A percentile compares a stretch with the other conserved stretches of the same genome.
These are phyloP conservation scores for Rhynchotus rufescens DNA, from an alignment of 2,797 vertebrate genomes.

Conservation along the genomic window DNA sequence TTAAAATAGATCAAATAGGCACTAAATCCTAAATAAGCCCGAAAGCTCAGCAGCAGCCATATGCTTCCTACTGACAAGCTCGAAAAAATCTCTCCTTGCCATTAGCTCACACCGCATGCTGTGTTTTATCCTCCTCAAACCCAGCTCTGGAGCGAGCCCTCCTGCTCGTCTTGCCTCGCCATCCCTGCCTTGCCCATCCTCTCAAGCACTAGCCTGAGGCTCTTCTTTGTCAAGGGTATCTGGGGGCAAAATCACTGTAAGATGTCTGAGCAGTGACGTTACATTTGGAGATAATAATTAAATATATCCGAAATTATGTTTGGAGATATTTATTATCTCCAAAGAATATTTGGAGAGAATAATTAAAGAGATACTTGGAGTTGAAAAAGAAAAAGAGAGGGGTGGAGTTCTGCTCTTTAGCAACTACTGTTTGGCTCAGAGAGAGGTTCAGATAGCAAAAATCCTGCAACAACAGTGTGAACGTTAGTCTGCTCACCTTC, in stretches of 20 bases:
- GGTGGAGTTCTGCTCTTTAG: neutral
- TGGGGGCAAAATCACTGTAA: neutral
- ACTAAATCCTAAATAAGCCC: slow-evolving; percentile 71
- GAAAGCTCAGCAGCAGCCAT: slow-evolving; percentile 55
- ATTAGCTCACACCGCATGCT: slow-evolving; percentile 23
- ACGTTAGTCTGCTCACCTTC: neutral
- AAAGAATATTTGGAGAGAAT: neutral
- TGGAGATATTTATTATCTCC: too few species aligned
- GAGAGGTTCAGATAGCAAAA: neutral
- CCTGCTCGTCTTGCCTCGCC: neutral
- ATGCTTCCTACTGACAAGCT: slow-evolving; percentile 57
- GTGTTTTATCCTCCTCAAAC: neutral
- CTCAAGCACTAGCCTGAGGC: neutral
- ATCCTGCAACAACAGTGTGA: neutral
- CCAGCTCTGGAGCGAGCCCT: neutral
- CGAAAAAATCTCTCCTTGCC: slow-evolving; percentile 28
- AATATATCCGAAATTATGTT: neutral
- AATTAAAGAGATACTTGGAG: neutral
- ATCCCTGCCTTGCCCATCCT: neutral
- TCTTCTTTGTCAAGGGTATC: neutral
- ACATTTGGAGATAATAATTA: neutral
- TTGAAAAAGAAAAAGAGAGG: neutral
- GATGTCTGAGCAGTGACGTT: neutral
- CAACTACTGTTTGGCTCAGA: neutral
- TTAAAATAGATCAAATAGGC: slow-evolving; percentile 65